Evolutionary conservation across 2,888 invertebrate genomes (phyloP).

Genomic region (Ormia ochracea): DNA sequence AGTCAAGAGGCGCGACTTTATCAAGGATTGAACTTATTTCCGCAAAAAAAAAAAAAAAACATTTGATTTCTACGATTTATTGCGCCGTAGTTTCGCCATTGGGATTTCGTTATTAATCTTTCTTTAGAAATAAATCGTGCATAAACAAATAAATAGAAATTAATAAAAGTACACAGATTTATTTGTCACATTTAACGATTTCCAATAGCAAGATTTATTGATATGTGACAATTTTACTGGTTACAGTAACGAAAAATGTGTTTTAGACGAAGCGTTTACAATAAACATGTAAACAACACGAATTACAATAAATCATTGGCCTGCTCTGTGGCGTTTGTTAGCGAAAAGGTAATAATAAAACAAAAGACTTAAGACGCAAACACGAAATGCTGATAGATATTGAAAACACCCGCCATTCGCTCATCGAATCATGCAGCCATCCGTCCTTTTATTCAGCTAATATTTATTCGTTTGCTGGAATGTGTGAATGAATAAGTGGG

Average conservation of each 20-base stretch:
- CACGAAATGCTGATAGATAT: conserved; percentile 33
- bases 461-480: not conserved
- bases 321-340: conserved; percentile 28
- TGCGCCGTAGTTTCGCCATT: conserved; percentile 11
- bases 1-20: too few species aligned
- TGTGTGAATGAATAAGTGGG: conserved; percentile 34
- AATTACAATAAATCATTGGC: conserved; percentile 40
- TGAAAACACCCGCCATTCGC: conserved; percentile 46
- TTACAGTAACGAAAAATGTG: conserved; percentile 45
- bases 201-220: conserved; percentile 34
- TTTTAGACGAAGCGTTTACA: conserved; percentile 41
- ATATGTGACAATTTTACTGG: conserved; percentile 47
- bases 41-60: too few species aligned
- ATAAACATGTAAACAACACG: conserved; percentile 53
- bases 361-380: conserved; percentile 53
- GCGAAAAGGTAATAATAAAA: conserved; percentile 31
- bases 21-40: too few species aligned
- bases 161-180: conserved; percentile 12
- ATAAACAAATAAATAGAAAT: conserved; percentile 26
- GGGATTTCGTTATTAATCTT: conserved; percentile 9
- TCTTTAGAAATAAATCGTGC: not conserved
- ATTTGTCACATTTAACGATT: conserved; percentile 29
- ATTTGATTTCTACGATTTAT: conserved; percentile 4
- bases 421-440: not conserved
- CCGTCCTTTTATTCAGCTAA: not conserved